A percentile compares a stretch with the other conserved stretches of the same genome.
phyloP scores from a whole-genome alignment of 2,888 invertebrate genomes.

The Syritta pipiens region DNA sequence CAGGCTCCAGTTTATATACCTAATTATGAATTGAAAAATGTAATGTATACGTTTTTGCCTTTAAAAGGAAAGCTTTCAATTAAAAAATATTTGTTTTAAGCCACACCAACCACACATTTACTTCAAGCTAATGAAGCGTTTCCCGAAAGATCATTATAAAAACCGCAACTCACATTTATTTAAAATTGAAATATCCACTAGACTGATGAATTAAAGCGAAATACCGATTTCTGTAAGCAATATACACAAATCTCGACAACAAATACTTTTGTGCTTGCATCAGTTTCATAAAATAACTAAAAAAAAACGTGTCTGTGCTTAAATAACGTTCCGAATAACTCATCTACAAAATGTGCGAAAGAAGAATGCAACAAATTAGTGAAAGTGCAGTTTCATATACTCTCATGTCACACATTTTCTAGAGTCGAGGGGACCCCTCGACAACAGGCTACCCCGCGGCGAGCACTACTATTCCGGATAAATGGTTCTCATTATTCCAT shows the following conservation, averaged over 20 bases:
- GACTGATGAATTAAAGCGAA: background rate
- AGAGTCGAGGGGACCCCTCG: background rate
- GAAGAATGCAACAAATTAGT: constrained; percentile 47
- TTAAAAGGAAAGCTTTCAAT: too few species aligned
- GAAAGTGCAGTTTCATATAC: constrained; percentile 23
- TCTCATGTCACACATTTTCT: constrained; percentile 28
- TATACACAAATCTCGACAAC: background rate
- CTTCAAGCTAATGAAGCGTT: too few species aligned
- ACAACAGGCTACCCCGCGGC: constrained; percentile 9
- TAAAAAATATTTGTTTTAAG: too few species aligned
- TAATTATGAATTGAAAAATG: too few species aligned
- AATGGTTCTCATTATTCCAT: constrained; percentile 49
- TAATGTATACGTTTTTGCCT: too few species aligned
- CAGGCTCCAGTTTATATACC: too few species aligned
- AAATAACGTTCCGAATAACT: constrained; percentile 2
- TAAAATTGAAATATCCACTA: too few species aligned
- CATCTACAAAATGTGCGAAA: constrained; percentile 12
- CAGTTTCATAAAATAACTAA: background rate
- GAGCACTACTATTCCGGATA: constrained; percentile 16
- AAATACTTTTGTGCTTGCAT: background rate
- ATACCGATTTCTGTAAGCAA: background rate
- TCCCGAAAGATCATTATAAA: too few species aligned
- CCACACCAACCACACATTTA: too few species aligned
- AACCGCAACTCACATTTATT: too few species aligned
- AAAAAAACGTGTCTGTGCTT: background rate